A percentile compares a stretch with the other conserved stretches of the same genome.
phyloP scores from a whole-genome alignment of 2,113 vertebrate genomes.

The Pterophyllum scalare region DNA sequence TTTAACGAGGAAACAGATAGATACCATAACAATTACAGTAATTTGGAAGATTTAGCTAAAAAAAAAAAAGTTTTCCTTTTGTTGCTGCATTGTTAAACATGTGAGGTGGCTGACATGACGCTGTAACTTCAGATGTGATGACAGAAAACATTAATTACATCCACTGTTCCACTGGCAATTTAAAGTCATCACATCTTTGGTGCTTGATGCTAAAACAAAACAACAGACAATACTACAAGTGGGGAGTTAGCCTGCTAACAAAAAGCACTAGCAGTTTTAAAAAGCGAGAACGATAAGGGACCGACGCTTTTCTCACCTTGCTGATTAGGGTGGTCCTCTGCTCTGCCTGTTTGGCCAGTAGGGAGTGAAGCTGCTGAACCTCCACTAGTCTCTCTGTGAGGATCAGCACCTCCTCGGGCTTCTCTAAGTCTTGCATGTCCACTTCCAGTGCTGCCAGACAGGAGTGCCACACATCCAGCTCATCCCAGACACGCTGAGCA shows the following conservation, averaged over 20 bases:
- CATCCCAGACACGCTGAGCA: conserved; percentile 89
- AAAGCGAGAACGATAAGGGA: background rate
- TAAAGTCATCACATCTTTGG: no score
- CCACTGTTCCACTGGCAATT: no score
- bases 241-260: background rate
- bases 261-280: background rate
- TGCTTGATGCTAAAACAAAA: background rate
- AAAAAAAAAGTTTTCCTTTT: no score
- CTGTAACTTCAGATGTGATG: no score
- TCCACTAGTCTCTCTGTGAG: conserved; percentile 85
- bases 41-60: background rate
- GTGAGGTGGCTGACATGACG: no score
- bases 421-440: conserved; percentile 88
- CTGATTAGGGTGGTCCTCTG: conserved; percentile 87
- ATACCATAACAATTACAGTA: background rate
- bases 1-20: background rate
- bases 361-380: conserved; percentile 85
- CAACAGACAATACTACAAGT: background rate
- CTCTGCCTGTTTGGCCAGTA: conserved; percentile 87
- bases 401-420: conserved; percentile 81
- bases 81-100: no score
- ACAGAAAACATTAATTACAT: no score
- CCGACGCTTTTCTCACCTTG: conserved; percentile 81
- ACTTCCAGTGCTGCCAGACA: conserved; percentile 86
- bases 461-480: conserved; percentile 90